phyloP scores from a whole-genome alignment of 37 sponge, comb jelly and placozoan species.

The Aplysina aerophoba region DNA sequence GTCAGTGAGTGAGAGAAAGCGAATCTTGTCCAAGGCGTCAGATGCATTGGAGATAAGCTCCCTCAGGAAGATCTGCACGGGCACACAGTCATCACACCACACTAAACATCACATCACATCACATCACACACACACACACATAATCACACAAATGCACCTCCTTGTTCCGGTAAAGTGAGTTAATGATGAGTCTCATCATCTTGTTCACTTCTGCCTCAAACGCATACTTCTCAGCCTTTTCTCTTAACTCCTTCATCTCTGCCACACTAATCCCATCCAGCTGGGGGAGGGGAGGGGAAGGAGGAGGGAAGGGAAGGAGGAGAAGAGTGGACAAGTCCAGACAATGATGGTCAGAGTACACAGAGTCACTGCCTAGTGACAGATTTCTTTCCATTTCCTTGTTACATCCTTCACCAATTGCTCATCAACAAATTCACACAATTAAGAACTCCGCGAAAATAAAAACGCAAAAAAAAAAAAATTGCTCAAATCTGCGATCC shows the following conservation, averaged over 20 bases:
- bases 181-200: slow-evolving; percentile 99
- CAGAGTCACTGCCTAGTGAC: too few species aligned
- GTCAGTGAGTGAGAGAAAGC: slow-evolving; percentile 96
- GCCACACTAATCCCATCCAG: slow-evolving; percentile 97
- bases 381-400: too few species aligned
- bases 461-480: too few species aligned
- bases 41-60: slow-evolving; percentile 99
- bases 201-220: slow-evolving; percentile 98
- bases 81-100: neutral
- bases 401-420: too few species aligned
- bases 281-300: neutral
- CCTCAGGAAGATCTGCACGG: slow-evolving; percentile 88
- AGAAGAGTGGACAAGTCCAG: neutral
- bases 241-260: slow-evolving; percentile 94
- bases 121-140: too few species aligned
- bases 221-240: slow-evolving; percentile 86
- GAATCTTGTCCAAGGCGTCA: slow-evolving; percentile 98
- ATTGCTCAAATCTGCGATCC: too few species aligned
- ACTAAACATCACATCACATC: neutral
- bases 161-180: slow-evolving; percentile 98
- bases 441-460: too few species aligned
- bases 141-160: slow-evolving; percentile 64
- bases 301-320: neutral
- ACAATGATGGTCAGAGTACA: too few species aligned
- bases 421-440: too few species aligned